These are phyloP conservation scores for Pterophyllum scalare DNA, from an alignment of 2,113 vertebrate genomes.

Conservation along the genomic window DNA sequence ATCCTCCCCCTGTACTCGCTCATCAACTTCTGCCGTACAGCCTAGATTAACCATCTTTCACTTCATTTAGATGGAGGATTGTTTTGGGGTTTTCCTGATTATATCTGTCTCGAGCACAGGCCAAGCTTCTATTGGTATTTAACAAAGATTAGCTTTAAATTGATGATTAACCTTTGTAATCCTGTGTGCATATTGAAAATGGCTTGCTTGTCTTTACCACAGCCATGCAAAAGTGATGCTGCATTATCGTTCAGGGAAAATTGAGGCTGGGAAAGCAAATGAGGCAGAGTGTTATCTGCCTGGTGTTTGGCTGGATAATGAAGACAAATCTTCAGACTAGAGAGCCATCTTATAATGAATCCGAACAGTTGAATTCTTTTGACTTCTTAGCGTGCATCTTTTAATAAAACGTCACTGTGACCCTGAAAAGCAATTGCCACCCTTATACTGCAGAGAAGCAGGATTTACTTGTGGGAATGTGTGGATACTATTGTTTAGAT, in stretches of 20 bases:
- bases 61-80: constrained; percentile 62
- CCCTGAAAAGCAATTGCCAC: constrained; percentile 51
- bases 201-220: constrained; percentile 64
- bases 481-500: constrained; percentile 68
- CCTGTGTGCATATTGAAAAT: constrained; percentile 69
- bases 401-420: constrained; percentile 67
- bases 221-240: constrained; percentile 55
- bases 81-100: constrained; percentile 71
- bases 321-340: constrained; percentile 72
- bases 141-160: constrained; percentile 83
- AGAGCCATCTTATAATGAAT: constrained; percentile 74
- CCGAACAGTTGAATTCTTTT: constrained; percentile 57
- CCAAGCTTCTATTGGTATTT: constrained; percentile 76
- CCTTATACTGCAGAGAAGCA: constrained; percentile 57
- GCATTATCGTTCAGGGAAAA: constrained; percentile 70
- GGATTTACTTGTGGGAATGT: constrained; percentile 60
- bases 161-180: constrained; percentile 84
- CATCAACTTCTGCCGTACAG: constrained; percentile 44
- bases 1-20: neutral
- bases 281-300: constrained; percentile 74
- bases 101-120: constrained; percentile 63
- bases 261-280: constrained; percentile 76
- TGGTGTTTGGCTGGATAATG: constrained; percentile 72
- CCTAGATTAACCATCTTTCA: constrained; percentile 63
- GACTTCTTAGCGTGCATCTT: constrained; percentile 52